Evolutionary conservation across 1,140 invertebrate species (phyloP).

Genomic region (Lepidotrigona ventralis): DNA sequence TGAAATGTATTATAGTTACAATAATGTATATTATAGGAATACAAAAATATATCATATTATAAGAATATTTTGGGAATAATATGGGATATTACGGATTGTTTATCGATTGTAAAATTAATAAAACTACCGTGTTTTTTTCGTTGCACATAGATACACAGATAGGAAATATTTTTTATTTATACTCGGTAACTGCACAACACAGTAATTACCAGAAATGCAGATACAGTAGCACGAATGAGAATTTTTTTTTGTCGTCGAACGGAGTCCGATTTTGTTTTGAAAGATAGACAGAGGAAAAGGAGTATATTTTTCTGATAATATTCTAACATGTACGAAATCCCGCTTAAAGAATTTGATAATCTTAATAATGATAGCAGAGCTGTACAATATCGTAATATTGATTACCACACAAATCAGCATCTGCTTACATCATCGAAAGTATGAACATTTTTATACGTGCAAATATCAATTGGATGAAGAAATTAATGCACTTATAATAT

Average conservation of each 20-base stretch:
- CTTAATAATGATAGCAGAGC: constrained; percentile 25
- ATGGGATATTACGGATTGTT: constrained; percentile 6
- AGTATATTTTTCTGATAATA: constrained; percentile 32
- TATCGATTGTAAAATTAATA: constrained; percentile 6
- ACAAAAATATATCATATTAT: background rate
- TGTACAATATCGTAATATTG: constrained; percentile 20
- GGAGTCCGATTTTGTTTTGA: background rate
- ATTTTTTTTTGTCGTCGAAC: constrained; percentile 5
- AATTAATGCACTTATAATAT: background rate
- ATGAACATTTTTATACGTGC: background rate
- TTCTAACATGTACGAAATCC: constrained; percentile 24
- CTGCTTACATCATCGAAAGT: background rate
- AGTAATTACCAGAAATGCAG: constrained; percentile 61
- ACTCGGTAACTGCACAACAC: constrained; percentile 63
- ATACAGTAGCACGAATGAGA: constrained; percentile 48
- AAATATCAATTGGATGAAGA: background rate
- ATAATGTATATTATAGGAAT: no score
- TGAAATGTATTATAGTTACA: no score
- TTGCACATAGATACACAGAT: constrained; percentile 65
- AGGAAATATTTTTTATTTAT: constrained; percentile 64
- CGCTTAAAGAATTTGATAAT: constrained; percentile 33
- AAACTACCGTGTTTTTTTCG: constrained; percentile 42
- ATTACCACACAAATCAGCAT: background rate
- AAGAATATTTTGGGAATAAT: constrained; percentile 4
- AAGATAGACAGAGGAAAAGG: background rate